Conservation (phyloP, 2,797 vertebrate species). For the Phylloscopus collybita region DNA sequence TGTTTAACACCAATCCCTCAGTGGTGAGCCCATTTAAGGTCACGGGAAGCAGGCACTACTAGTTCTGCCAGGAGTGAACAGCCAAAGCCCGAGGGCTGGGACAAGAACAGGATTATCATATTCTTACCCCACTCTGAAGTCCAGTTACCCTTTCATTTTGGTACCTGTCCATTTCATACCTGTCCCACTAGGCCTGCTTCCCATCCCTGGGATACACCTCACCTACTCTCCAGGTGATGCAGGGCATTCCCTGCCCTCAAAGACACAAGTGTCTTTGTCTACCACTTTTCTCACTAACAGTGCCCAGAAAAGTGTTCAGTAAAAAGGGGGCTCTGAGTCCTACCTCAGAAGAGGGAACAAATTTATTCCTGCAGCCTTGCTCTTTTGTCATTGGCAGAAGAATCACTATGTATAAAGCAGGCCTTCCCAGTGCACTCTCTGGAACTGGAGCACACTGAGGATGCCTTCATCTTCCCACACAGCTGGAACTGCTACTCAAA, state of each 20-base stretch:
- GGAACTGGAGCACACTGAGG: fast-evolving
- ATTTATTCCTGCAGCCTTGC: neutral
- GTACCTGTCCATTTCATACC: too few species aligned
- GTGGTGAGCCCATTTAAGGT: neutral
- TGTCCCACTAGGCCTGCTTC: neutral
- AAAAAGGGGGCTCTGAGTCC: neutral
- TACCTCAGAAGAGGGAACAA: neutral
- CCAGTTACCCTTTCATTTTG: neutral
- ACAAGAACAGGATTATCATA: neutral
- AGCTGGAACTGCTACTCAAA: neutral
- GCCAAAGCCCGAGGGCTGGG: neutral
- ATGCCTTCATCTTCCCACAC: neutral
- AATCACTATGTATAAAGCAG: neutral
- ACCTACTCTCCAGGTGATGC: neutral
- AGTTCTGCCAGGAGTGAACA: neutral
- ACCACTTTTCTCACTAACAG: neutral
- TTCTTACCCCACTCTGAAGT: neutral
- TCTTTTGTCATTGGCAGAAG: fast-evolving
- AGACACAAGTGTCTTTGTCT: too few species aligned
- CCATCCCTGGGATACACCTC: neutral
- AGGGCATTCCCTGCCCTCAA: neutral
- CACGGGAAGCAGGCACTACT: neutral
- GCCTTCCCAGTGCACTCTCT: neutral
- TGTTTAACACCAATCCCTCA: neutral
- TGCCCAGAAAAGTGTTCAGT: fast-evolving